Conservation (phyloP, 2,888 invertebrate genomes). For the Neoaliturus tenellus region DNA sequence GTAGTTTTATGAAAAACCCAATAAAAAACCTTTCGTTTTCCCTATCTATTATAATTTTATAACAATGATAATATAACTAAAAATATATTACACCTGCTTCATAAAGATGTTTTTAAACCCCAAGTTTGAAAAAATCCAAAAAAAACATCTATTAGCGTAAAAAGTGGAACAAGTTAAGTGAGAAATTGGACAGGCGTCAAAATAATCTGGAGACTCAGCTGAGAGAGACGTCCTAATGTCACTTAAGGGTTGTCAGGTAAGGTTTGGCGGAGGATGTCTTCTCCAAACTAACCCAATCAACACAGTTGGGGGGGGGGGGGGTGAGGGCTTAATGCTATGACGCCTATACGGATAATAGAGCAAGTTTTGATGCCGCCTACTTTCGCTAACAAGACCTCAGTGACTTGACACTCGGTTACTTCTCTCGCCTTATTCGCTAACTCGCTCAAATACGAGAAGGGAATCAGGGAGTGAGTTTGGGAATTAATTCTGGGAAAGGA, state of each 20-base stretch:
- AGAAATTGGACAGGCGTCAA: slow-evolving; percentile 51
- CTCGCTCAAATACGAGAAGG: too few species aligned
- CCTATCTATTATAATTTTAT: too few species aligned
- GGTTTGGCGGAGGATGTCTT: slow-evolving; percentile 38
- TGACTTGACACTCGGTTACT: not conserved
- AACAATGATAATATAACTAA: too few species aligned
- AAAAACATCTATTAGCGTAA: not conserved
- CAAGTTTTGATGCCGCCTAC: slow-evolving; percentile 46
- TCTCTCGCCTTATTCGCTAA: not conserved
- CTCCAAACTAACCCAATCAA: slow-evolving; percentile 49
- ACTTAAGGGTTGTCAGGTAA: slow-evolving; percentile 44
- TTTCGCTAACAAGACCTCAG: slow-evolving; percentile 48
- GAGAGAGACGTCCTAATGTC: not conserved
- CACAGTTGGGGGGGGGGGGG: not conserved
- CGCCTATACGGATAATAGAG: slow-evolving; percentile 42
- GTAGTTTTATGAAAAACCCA: too few species aligned
- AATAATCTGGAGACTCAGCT: slow-evolving; percentile 34
- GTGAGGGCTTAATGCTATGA: slow-evolving; percentile 29
- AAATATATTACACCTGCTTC: too few species aligned
- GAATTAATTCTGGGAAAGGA: too few species aligned
- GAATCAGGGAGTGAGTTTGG: too few species aligned
- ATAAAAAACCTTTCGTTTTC: too few species aligned
- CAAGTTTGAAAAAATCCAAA: too few species aligned
- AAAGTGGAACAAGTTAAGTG: slow-evolving; percentile 28
- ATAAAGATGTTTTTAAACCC: too few species aligned